Evolutionary conservation across 1,140 invertebrate genomes (phyloP).

Genomic region (Aphidius gifuensis): DNA sequence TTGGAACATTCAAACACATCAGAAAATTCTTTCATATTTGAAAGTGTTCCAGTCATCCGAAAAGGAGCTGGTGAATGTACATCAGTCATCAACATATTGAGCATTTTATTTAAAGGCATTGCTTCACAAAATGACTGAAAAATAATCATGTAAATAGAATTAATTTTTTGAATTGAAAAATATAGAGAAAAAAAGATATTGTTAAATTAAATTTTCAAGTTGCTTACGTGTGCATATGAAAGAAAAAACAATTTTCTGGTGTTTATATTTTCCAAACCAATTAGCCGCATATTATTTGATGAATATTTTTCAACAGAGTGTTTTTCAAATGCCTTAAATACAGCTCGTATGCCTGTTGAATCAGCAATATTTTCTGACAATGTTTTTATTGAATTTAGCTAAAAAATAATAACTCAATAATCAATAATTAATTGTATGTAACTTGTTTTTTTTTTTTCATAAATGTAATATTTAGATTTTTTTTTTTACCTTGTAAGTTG

Average conservation of each 20-base stretch:
- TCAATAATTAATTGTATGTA: neutral
- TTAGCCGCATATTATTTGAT: neutral
- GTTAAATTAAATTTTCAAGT: too few species aligned
- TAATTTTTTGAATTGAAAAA: neutral
- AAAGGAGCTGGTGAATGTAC: neutral
- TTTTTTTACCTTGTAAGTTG: neutral
- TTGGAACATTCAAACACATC: constrained; percentile 6
- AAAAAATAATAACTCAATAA: constrained; percentile 1
- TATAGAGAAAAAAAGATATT: too few species aligned
- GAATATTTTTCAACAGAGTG: neutral
- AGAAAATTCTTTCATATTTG: constrained; percentile 9
- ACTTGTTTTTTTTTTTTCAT: too few species aligned
- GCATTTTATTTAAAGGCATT: neutral
- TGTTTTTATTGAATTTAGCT: constrained; percentile 3
- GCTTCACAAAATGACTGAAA: constrained; percentile 4
- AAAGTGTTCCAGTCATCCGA: constrained; percentile 8
- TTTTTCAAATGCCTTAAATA: constrained; percentile 9
- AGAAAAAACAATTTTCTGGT: constrained; percentile 9
- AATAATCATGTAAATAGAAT: neutral
- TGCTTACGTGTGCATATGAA: constrained; percentile 10
- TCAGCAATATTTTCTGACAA: constrained; percentile 16
- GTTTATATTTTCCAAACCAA: constrained; percentile 16
- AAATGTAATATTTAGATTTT: neutral
- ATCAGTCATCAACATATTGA: neutral
- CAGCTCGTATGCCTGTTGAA: constrained; percentile 15